Percentiles rank a stretch among this genome's conserved stretches.
Conservation (phyloP, 2,113 vertebrate species). For the Chloropsis hardwickii region DNA sequence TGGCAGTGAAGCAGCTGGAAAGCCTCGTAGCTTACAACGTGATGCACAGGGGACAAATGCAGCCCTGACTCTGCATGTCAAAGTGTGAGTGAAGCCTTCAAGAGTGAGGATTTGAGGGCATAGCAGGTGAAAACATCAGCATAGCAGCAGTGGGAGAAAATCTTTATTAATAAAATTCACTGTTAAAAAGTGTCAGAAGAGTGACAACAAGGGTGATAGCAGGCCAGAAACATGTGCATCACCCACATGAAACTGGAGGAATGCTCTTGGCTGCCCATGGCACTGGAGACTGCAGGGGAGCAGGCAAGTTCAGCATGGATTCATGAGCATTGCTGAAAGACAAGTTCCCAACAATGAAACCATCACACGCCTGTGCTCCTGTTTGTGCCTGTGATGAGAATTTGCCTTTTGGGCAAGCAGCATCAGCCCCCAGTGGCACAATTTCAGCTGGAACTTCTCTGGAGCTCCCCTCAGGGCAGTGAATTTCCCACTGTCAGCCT, state of each 20-base stretch:
- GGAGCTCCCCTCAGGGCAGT: neutral
- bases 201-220: neutral
- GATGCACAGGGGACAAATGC: neutral
- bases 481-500: neutral
- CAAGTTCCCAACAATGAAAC: neutral
- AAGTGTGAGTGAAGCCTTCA: neutral
- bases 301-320: neutral
- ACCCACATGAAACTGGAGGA: neutral
- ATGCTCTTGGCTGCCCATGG: fast-evolving
- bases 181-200: neutral
- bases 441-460: neutral
- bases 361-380: fast-evolving
- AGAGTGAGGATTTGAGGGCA: neutral
- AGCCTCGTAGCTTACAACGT: fast-evolving
- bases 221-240: neutral
- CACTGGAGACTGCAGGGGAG: neutral
- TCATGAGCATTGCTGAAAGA: fast-evolving
- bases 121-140: neutral
- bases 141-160: neutral
- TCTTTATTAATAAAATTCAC: neutral
- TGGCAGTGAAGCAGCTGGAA: neutral
- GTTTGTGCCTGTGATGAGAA: neutral
- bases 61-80: fast-evolving
- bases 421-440: neutral
- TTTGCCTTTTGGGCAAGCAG: neutral